Base-by-base conservation (phyloP, 2,888 invertebrate species). In the Lasioglossum zephyrum region DNA sequence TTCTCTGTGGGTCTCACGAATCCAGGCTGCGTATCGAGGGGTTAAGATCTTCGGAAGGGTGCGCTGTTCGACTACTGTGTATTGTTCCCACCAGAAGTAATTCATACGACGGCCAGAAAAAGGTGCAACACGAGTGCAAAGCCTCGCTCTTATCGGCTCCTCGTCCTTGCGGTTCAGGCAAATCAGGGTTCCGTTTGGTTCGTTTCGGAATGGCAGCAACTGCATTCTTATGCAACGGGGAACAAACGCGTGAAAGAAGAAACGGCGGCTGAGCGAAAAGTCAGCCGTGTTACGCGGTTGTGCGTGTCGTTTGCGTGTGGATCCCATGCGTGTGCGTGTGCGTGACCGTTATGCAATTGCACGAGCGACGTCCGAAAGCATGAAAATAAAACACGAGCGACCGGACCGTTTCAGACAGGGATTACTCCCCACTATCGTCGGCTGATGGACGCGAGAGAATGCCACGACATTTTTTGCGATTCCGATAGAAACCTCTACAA, bases 281-380 rank as follows among this genome's bases (percentile, higher is more conserved):
- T 74, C 81, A 41, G 73, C 77, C 81, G 74, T 76, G 75, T 49
- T 41, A 77, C 49, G 70, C 63, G 80, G 69, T 44, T 74, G 39
- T 77, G 81, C 70, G 66, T 63, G 13, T 26, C 60, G 76, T 31
- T 41, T 81, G 80, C 75, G 73, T 75, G 80, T 77, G 41, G 66
- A 74, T 60, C 70, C 49, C 57, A 72, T 80, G 81, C 79, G 89
- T 84, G 73, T 80, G 81, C 31, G 31, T 31, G 89, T 77, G 88
- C 89, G 87, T 87, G 91, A 92, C 92, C 92, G 92, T 92, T 92
- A 92, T 92, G 92, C 90, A 92, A 92, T 92, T 91, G 88, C 92
- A 79, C 87, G 89, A 84, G 84, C 86, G 89, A 87, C 85, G 82
- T 88, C 89, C 90, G 86, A 91, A 90, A 91, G 90, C 91, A 91